These are phyloP conservation scores for Epinephelus fuscoguttatus DNA, from an alignment of 2,113 vertebrate species.

Conservation along the genomic window DNA sequence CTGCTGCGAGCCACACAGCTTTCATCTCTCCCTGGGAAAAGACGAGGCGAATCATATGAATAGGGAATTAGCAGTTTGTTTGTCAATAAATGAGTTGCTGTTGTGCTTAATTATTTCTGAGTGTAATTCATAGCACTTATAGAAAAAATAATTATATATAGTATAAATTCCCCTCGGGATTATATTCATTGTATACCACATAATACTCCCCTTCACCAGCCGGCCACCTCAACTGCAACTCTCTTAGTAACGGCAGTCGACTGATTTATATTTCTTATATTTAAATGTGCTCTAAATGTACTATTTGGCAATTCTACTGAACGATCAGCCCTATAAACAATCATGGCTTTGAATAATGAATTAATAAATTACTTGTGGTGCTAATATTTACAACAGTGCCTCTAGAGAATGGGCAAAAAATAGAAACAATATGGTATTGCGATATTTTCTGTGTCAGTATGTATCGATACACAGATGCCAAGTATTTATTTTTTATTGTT, in stretches of 20 bases:
- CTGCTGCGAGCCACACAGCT: constrained; percentile 70
- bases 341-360: background rate
- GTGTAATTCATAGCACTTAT: background rate
- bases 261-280: background rate
- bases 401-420: background rate
- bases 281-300: background rate
- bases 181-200: background rate
- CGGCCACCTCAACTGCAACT: background rate
- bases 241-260: background rate
- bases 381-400: background rate
- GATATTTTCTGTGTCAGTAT: too few species aligned
- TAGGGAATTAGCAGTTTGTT: background rate
- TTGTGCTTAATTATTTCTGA: background rate
- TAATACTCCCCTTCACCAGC: background rate
- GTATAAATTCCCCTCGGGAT: background rate
- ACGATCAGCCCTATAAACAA: background rate
- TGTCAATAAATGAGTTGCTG: background rate
- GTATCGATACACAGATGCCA: too few species aligned
- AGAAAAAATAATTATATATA: background rate
- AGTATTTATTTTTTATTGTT: too few species aligned
- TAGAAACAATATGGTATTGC: too few species aligned
- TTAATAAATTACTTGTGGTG: too few species aligned
- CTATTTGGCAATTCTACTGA: background rate
- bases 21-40: constrained; percentile 54
- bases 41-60: background rate